phyloP scores from a whole-genome alignment of 2,797 vertebrate genomes.

The Podarcis siculus region DNA sequence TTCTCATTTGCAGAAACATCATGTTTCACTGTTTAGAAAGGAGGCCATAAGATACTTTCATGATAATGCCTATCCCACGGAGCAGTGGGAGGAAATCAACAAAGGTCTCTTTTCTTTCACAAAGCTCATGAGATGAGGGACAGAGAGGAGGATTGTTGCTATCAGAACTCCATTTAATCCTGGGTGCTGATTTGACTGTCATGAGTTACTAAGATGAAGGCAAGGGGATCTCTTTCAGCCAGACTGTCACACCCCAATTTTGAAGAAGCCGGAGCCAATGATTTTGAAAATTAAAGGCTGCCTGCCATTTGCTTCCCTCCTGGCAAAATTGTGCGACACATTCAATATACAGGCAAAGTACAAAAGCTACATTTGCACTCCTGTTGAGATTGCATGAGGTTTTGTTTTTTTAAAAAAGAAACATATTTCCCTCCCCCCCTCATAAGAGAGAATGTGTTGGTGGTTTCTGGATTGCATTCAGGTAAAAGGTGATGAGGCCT shows the following conservation, averaged over 20 bases:
- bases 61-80: background rate
- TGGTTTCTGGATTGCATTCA: background rate
- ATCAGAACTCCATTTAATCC: background rate
- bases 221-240: background rate
- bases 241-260: background rate
- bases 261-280: background rate
- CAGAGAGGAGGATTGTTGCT: background rate
- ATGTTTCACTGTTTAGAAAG: conserved; percentile 21
- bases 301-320: background rate
- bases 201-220: background rate
- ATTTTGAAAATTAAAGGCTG: background rate
- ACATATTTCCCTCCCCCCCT: too few species aligned
- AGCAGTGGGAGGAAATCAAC: conserved; percentile 17
- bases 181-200: background rate
- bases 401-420: too few species aligned
- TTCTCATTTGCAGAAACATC: conserved; percentile 1
- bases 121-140: background rate
- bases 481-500: background rate
- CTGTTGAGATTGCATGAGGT: background rate
- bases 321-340: background rate
- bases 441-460: background rate
- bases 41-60: background rate
- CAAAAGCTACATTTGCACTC: background rate
- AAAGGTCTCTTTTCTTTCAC: background rate
- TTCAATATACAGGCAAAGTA: background rate